A percentile compares a stretch with the other conserved stretches of the same genome.
Conservation (phyloP, 2,113 vertebrate species). For the Actenoides lindsayi region DNA sequence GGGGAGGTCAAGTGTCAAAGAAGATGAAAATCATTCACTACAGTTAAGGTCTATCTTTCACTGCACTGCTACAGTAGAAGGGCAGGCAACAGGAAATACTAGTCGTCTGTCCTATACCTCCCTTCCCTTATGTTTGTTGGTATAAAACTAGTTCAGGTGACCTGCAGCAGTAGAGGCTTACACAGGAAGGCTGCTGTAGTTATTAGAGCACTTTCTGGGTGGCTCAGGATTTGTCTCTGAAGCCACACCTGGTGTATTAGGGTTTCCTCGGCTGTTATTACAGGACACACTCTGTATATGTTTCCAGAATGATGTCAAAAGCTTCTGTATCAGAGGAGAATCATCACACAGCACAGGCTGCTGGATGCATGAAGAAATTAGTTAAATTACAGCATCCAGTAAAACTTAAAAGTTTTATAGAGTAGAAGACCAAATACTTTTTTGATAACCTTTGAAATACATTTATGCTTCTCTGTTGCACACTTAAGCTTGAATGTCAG, state of each 20-base stretch:
- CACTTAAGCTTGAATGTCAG: neutral
- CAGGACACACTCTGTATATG: rapidly evolving
- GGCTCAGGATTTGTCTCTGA: neutral
- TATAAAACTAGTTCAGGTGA: neutral
- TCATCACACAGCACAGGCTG: neutral
- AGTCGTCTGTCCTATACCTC: neutral
- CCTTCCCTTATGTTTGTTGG: neutral
- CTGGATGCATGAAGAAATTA: neutral
- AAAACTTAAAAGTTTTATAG: neutral
- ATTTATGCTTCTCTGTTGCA: neutral
- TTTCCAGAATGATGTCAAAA: neutral
- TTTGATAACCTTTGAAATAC: neutral
- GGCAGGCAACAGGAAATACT: neutral
- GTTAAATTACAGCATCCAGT: neutral
- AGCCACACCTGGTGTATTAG: neutral
- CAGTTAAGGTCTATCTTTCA: neutral
- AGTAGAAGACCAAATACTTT: neutral
- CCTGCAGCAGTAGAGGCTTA: neutral
- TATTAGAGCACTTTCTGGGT: neutral
- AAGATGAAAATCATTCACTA: neutral
- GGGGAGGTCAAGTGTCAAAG: neutral
- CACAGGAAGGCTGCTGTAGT: neutral
- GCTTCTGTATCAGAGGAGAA: neutral
- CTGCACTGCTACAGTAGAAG: neutral
- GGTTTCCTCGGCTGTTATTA: neutral